These are phyloP conservation scores for Dynastes maya DNA, from an alignment of 2,888 invertebrate species.

Conservation along the genomic window DNA sequence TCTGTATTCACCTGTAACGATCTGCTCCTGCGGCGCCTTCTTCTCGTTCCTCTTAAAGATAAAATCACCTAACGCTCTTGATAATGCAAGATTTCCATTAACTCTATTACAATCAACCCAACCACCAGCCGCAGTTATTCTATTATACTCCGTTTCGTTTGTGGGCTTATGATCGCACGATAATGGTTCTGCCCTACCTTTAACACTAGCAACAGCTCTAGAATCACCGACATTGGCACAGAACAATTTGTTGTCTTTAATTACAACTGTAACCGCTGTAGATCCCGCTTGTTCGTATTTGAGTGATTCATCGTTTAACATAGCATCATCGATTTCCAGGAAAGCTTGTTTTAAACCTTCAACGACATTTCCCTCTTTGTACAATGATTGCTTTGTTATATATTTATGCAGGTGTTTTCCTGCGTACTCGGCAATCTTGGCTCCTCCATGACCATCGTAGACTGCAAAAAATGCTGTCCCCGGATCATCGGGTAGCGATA, in stretches of 20 bases:
- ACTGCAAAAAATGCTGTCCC: constrained; percentile 93
- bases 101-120: constrained; percentile 98
- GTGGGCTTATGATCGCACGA: constrained; percentile 98
- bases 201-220: constrained; percentile 91
- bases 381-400: constrained; percentile 87
- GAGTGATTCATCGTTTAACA: constrained; percentile 90
- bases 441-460: constrained; percentile 88
- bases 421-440: constrained; percentile 94
- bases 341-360: constrained; percentile 87
- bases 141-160: constrained; percentile 87
- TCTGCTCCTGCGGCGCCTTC: constrained; percentile 92
- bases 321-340: constrained; percentile 92
- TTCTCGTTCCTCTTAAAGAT: constrained; percentile 93
- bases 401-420: constrained; percentile 96
- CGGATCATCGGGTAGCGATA: constrained; percentile 94
- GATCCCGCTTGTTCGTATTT: constrained; percentile 96
- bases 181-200: constrained; percentile 82
- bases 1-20: constrained; percentile 87
- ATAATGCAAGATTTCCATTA: constrained; percentile 97
- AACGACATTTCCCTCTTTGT: constrained; percentile 86
- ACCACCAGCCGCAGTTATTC: constrained; percentile 96
- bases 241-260: constrained; percentile 89
- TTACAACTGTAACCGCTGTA: constrained; percentile 89
- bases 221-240: constrained; percentile 99
- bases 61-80: constrained; percentile 97